Percentiles rank a stretch among this genome's conserved stretches.
These are phyloP conservation scores for Sebastes iracundus DNA, from an alignment of 2,797 vertebrate species.

Conservation along the genomic window DNA sequence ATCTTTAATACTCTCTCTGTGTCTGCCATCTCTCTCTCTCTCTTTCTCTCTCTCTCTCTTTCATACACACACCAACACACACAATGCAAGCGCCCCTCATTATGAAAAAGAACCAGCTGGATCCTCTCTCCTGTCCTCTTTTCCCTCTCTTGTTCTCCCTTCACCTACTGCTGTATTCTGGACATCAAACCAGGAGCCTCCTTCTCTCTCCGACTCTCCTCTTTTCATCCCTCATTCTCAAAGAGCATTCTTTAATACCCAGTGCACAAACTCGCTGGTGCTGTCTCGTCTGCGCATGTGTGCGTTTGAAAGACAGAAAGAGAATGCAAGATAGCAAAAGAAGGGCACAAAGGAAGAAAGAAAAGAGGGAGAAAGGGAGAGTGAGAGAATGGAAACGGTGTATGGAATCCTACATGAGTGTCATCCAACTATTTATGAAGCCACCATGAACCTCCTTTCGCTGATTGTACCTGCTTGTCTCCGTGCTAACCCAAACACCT, in stretches of 20 bases:
- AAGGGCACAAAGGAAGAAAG: slow-evolving; percentile 3
- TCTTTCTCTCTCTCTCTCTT: slow-evolving; percentile 7
- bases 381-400: background rate
- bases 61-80: background rate
- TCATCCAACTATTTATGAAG: slow-evolving; percentile 26
- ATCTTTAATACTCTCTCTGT: slow-evolving; percentile 60
- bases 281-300: slow-evolving; percentile 9
- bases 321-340: background rate
- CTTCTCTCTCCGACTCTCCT: slow-evolving; percentile 19
- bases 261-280: slow-evolving; percentile 13
- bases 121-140: slow-evolving; percentile 37
- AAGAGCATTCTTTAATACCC: slow-evolving; percentile 75
- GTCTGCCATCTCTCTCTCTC: background rate
- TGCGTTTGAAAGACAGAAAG: background rate
- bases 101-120: slow-evolving; percentile 71
- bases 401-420: background rate
- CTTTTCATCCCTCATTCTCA: slow-evolving; percentile 62
- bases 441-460: slow-evolving; percentile 1
- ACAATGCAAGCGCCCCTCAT: slow-evolving; percentile 51
- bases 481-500: slow-evolving; percentile 41
- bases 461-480: background rate
- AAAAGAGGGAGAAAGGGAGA: background rate
- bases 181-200: slow-evolving; percentile 66
- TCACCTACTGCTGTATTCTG: slow-evolving; percentile 71
- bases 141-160: slow-evolving; percentile 39